Percentiles rank a stretch among this genome's conserved stretches.
phyloP scores from a whole-genome alignment of 2,888 invertebrate genomes.

The Erebia palarica region DNA sequence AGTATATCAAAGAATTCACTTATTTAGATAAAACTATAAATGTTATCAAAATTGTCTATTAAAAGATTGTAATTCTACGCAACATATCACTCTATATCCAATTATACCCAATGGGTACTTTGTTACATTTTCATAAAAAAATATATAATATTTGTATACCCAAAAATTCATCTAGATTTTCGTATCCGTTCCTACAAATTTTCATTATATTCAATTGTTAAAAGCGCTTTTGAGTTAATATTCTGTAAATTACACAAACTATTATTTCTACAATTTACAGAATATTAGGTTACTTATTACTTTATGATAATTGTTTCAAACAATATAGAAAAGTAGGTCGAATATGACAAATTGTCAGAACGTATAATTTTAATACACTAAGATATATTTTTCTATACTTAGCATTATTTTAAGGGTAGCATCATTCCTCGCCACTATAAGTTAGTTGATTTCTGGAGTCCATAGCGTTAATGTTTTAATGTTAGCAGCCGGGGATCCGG shows the following conservation, averaged over 20 bases:
- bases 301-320: neutral
- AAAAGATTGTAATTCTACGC: slow-evolving; percentile 30
- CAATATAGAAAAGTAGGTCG: neutral
- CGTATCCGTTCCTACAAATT: slow-evolving; percentile 20
- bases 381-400: slow-evolving; percentile 42
- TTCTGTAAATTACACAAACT: neutral
- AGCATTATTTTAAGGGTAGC: slow-evolving; percentile 29
- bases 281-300: neutral
- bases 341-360: slow-evolving; percentile 24
- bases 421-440: slow-evolving; percentile 20
- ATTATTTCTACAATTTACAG: slow-evolving; percentile 11
- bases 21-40: slow-evolving; percentile 14
- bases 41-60: slow-evolving; percentile 18
- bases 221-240: neutral
- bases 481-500: slow-evolving; percentile 44
- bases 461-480: slow-evolving; percentile 44
- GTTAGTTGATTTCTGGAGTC: slow-evolving; percentile 32
- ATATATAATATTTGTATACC: slow-evolving; percentile 11
- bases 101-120: slow-evolving; percentile 26
- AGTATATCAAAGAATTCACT: slow-evolving; percentile 8
- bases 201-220: slow-evolving; percentile 16
- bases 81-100: slow-evolving; percentile 41
- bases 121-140: slow-evolving; percentile 28
- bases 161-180: slow-evolving; percentile 12
- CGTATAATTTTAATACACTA: slow-evolving; percentile 17